Evolutionary conservation across 2,797 vertebrate genomes (phyloP).

Genomic region (Eulemur coronatus): DNA sequence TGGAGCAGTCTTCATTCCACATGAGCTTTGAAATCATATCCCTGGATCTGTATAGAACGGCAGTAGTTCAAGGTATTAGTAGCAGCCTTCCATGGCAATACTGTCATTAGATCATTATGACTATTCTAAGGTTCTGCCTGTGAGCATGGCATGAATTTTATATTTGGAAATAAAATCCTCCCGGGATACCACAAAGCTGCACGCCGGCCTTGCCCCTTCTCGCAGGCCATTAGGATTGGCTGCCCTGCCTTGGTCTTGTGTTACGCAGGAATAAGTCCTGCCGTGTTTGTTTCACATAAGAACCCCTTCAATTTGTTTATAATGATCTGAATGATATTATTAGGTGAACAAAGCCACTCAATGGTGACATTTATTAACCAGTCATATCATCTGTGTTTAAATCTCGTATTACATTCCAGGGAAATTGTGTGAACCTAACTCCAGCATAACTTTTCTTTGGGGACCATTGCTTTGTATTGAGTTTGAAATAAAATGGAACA

Average conservation of each 20-base stretch:
- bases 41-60: constrained; percentile 71
- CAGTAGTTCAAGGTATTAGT: constrained; percentile 76
- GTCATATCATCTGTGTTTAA: constrained; percentile 80
- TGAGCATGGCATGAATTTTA: constrained; percentile 75
- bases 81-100: constrained; percentile 68
- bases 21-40: constrained; percentile 79
- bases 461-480: constrained; percentile 65
- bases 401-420: constrained; percentile 76
- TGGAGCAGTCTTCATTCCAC: constrained; percentile 68
- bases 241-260: constrained; percentile 68
- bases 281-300: constrained; percentile 78
- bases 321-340: constrained; percentile 75
- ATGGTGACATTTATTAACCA: constrained; percentile 80
- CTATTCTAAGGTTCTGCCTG: constrained; percentile 78
- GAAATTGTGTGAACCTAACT: constrained; percentile 78
- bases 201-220: constrained; percentile 72
- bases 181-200: constrained; percentile 78
- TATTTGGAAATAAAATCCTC: constrained; percentile 85
- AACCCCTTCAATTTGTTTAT: constrained; percentile 77
- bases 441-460: constrained; percentile 75
- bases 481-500: constrained; percentile 61
- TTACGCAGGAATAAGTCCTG: constrained; percentile 80
- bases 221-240: constrained; percentile 65
- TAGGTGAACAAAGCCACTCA: constrained; percentile 64
- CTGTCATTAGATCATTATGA: constrained; percentile 71